phyloP scores from a whole-genome alignment of 2,888 invertebrate species.

The Trilocha varians region DNA sequence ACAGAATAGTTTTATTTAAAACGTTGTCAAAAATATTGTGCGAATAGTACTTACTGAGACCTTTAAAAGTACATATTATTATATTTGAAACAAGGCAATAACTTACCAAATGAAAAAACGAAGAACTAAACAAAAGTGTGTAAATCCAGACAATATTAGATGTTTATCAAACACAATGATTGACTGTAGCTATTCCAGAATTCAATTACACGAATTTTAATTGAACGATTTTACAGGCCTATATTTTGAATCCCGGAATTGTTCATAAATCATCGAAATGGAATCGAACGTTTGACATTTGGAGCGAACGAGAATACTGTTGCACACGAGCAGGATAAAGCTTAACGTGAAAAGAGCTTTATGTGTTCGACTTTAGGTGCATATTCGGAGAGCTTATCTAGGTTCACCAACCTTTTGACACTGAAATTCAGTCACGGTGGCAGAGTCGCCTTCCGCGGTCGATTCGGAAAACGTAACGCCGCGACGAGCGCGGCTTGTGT shows the following conservation, averaged over 20 bases:
- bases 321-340: conserved; percentile 26
- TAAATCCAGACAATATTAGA: too few relatives aligned
- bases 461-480: conserved; percentile 68
- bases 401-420: conserved; percentile 72
- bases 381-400: conserved; percentile 40
- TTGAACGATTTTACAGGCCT: conserved; percentile 1
- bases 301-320: conserved; percentile 40
- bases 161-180: too few relatives aligned
- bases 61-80: too few relatives aligned
- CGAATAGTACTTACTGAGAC: too few relatives aligned
- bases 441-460: conserved; percentile 55
- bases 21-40: too few relatives aligned
- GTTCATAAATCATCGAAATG: conserved; percentile 21
- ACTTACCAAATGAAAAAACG: too few relatives aligned
- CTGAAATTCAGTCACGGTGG: conserved; percentile 64
- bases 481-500: conserved; percentile 59
- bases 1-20: too few relatives aligned
- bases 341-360: conserved; percentile 23
- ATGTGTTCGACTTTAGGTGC: conserved; percentile 29
- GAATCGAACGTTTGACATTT: conserved; percentile 43
- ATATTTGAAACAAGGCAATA: too few relatives aligned
- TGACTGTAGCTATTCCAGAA: too few relatives aligned
- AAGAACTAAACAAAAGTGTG: too few relatives aligned
- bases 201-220: too few relatives aligned
- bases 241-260: conserved; percentile 6